A percentile compares a stretch with the other conserved stretches of the same genome.
phyloP scores from a whole-genome alignment of 1,140 invertebrate genomes.

The Carposina sasakii region DNA sequence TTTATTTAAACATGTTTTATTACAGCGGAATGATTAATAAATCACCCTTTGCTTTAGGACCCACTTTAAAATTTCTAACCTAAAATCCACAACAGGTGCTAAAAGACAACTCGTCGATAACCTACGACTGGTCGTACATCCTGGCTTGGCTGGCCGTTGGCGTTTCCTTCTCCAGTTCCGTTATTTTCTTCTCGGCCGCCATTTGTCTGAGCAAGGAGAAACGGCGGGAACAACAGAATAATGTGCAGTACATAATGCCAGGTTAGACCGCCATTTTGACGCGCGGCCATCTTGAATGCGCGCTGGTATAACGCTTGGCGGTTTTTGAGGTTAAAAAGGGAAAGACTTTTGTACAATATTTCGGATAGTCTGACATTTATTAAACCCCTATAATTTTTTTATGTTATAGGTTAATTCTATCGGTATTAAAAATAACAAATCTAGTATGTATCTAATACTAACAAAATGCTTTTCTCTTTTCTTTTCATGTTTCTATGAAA shows the following conservation, averaged over 20 bases:
- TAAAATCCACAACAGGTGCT: constrained; percentile 74
- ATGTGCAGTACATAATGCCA: constrained; percentile 92
- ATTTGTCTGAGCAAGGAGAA: constrained; percentile 84
- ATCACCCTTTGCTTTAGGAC: too few relatives aligned
- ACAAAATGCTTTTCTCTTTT: constrained; percentile 74
- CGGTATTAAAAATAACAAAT: too few relatives aligned
- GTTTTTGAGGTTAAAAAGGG: constrained; percentile 35
- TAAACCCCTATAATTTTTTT: too few relatives aligned
- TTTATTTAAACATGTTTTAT: too few relatives aligned
- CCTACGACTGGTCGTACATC: constrained; percentile 90
- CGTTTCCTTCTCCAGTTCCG: constrained; percentile 81
- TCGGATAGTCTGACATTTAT: too few relatives aligned
- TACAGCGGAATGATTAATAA: too few relatives aligned
- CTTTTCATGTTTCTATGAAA: constrained; percentile 74
- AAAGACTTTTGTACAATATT: constrained; percentile 40
- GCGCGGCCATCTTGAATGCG: constrained; percentile 32
- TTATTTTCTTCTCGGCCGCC: constrained; percentile 85
- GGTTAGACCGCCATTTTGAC: constrained; percentile 73
- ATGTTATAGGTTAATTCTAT: too few relatives aligned
- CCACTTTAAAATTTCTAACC: constrained; percentile 11
- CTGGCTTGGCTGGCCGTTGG: constrained; percentile 87
- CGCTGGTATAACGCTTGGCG: constrained; percentile 56
- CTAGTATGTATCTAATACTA: constrained; percentile 56
- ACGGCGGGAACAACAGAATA: constrained; percentile 79
- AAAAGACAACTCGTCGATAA: constrained; percentile 79